phyloP scores from a whole-genome alignment of 2,888 invertebrate genomes.

The Chelonus formosanus region DNA sequence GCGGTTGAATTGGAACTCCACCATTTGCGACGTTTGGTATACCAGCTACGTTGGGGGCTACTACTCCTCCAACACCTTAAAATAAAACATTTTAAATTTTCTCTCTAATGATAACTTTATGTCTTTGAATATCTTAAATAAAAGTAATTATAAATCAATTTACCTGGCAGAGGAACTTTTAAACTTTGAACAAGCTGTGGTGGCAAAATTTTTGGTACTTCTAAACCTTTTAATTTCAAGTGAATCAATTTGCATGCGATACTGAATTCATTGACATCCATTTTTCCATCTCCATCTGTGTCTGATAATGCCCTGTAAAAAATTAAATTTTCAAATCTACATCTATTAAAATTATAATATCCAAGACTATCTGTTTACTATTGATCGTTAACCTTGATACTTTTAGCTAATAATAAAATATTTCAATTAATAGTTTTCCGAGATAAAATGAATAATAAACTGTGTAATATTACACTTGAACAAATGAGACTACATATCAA shows the following conservation, averaged over 20 bases:
- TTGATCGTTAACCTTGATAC: no score
- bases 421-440: neutral
- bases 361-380: no score
- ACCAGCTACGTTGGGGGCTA: neutral
- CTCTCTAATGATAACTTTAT: no score
- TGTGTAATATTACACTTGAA: no score
- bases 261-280: slow-evolving; percentile 96
- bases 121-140: neutral
- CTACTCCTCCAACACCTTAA: neutral
- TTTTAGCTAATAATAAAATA: slow-evolving; percentile 3
- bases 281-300: slow-evolving; percentile 94
- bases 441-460: no score
- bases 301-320: slow-evolving; percentile 84
- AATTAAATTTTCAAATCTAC: neutral
- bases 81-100: no score
- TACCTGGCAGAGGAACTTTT: slow-evolving; percentile 62
- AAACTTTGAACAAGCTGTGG: slow-evolving; percentile 77
- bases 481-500: no score
- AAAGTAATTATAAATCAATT: slow-evolving; percentile 34
- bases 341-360: neutral
- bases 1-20: slow-evolving; percentile 31
- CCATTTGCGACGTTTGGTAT: slow-evolving; percentile 38
- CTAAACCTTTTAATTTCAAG: slow-evolving; percentile 89
- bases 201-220: slow-evolving; percentile 88
- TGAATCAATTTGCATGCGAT: slow-evolving; percentile 97